phyloP scores from a whole-genome alignment of 64 coral and sea anemone species.

The Stichodactyla helianthus region DNA sequence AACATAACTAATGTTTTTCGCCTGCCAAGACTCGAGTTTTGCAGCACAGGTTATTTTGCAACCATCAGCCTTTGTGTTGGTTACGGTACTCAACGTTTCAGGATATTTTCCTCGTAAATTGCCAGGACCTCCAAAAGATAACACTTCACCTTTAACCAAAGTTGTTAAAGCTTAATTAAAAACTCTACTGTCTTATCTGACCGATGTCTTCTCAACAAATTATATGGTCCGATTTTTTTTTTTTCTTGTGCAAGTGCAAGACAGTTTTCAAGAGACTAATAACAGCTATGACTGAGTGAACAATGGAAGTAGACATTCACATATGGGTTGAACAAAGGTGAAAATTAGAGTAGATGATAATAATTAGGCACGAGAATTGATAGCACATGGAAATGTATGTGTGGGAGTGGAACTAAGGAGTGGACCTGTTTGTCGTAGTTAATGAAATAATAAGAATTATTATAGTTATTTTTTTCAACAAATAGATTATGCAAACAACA shows the following conservation, averaged over 20 bases:
- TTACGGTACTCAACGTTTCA: background rate
- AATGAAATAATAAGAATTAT: background rate
- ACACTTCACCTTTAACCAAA: conserved; percentile 31
- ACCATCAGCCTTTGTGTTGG: background rate
- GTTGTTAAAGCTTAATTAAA: conserved; percentile 31
- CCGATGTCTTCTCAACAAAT: background rate
- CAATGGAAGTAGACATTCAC: background rate
- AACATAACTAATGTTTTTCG: background rate
- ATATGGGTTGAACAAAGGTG: background rate
- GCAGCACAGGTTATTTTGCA: background rate
- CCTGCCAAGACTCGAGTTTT: background rate
- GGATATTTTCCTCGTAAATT: background rate
- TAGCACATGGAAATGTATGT: background rate
- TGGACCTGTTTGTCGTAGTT: background rate
- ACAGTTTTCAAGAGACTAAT: background rate
- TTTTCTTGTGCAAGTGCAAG: background rate
- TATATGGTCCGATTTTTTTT: background rate
- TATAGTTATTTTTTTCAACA: no score
- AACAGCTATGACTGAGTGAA: background rate
- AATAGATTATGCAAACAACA: no score
- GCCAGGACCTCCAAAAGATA: conserved; percentile 14
- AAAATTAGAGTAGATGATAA: background rate
- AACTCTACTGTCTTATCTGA: conserved; percentile 12
- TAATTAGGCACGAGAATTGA: background rate
- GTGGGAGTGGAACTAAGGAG: background rate